Evolutionary conservation across 2,888 invertebrate genomes (phyloP).

Genomic region (Tinea trinotella): DNA sequence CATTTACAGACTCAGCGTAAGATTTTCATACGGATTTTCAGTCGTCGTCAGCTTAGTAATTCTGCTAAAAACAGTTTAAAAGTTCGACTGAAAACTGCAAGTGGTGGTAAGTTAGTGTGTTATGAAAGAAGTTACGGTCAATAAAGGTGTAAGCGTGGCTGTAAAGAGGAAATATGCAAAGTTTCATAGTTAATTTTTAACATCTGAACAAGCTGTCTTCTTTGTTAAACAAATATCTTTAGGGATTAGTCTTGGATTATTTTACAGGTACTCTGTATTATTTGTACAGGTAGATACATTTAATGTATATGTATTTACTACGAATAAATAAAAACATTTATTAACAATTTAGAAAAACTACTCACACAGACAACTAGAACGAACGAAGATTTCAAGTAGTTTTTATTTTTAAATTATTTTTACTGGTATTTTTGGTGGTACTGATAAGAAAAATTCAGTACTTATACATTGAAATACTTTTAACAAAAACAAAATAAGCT

Average conservation of each 20-base stretch:
- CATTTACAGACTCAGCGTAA: no score
- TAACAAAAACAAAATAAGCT: no score
- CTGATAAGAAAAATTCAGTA: no score
- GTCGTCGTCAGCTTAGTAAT: no score
- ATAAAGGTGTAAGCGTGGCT: neutral
- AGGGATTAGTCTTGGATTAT: neutral
- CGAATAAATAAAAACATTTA: no score
- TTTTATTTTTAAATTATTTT: no score
- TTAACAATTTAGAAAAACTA: no score
- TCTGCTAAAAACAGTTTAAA: neutral
- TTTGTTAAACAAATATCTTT: neutral
- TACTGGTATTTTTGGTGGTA: no score
- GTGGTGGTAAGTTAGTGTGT: neutral
- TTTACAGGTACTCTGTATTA: neutral
- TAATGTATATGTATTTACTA: neutral
- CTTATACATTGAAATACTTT: no score
- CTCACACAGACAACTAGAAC: neutral
- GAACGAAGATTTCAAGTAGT: neutral
- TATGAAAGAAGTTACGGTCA: neutral
- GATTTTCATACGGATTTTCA: no score
- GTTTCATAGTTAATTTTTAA: neutral
- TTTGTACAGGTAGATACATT: neutral
- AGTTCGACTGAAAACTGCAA: neutral
- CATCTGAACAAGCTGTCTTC: neutral
- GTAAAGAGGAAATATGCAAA: neutral